These are phyloP conservation scores for Periparus ater DNA, from an alignment of 2,797 vertebrate genomes.

Conservation along the genomic window DNA sequence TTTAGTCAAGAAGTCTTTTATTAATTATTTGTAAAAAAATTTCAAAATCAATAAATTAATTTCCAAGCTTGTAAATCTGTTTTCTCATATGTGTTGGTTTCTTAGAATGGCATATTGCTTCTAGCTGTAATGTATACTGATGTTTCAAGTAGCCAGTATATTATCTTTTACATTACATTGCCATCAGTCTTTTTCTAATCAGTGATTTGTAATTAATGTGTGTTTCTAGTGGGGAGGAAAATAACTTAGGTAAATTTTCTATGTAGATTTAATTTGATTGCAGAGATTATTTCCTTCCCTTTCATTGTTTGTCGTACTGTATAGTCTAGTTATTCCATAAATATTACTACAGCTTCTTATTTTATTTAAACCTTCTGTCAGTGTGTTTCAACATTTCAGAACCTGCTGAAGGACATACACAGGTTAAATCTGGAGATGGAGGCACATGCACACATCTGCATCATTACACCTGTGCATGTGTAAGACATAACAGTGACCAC, in stretches of 20 bases:
- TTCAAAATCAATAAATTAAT: neutral
- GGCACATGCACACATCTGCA: accelerated
- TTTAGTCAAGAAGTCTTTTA: neutral
- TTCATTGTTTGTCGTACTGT: neutral
- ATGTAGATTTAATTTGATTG: neutral
- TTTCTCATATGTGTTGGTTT: neutral
- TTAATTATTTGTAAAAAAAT: neutral
- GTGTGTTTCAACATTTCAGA: neutral
- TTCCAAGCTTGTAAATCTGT: neutral
- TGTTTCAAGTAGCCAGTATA: neutral
- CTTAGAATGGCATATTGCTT: neutral
- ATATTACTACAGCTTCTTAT: neutral
- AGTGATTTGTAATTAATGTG: neutral
- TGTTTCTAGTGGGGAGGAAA: neutral
- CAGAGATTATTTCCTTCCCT: neutral
- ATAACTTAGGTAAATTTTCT: neutral
- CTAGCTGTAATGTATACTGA: neutral
- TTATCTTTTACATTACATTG: neutral
- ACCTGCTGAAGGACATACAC: neutral
- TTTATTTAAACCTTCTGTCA: neutral
- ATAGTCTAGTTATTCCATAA: neutral
- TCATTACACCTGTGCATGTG: accelerated
- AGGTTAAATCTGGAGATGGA: neutral
- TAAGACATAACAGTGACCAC: neutral
- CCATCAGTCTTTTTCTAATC: neutral